A percentile compares a stretch with the other conserved stretches of the same genome.
phyloP scores from a whole-genome alignment of 2,113 vertebrate species.

The Xiphias gladius region DNA sequence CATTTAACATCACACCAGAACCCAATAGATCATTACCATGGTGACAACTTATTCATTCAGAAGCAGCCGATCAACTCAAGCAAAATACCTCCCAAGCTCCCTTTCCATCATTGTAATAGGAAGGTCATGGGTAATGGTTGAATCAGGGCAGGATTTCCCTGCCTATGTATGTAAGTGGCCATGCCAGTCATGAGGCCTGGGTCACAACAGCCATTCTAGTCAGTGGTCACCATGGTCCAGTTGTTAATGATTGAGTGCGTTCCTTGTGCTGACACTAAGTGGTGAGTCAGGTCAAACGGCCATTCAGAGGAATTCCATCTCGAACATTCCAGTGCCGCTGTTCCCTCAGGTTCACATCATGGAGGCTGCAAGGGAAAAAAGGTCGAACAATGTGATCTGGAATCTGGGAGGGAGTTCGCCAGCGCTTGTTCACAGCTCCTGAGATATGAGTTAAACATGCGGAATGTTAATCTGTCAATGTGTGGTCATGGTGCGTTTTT shows the following conservation, averaged over 20 bases:
- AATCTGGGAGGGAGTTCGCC: conserved; percentile 70
- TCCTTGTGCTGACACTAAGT: conserved; percentile 76
- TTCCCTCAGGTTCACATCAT: conserved; percentile 77
- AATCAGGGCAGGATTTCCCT: conserved; percentile 47
- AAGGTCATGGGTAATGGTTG: conserved; percentile 61
- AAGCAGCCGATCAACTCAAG: conserved; percentile 33
- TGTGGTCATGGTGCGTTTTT: conserved; percentile 83
- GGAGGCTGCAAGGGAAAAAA: conserved; percentile 58
- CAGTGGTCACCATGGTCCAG: conserved; percentile 75
- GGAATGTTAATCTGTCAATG: conserved; percentile 86
- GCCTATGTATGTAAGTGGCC: conserved; percentile 57
- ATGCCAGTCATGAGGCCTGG: conserved; percentile 67
- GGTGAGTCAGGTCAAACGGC: conserved; percentile 82
- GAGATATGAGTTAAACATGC: conserved; percentile 83
- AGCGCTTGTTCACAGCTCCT: conserved; percentile 64
- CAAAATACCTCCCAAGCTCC: conserved; percentile 48
- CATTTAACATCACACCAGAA: conserved; percentile 6
- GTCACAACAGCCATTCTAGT: conserved; percentile 74
- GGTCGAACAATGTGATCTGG: conserved; percentile 78
- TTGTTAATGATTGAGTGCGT: conserved; percentile 78
- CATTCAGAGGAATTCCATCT: conserved; percentile 80
- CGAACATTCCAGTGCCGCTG: conserved; percentile 75
- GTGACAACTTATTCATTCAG: conserved; percentile 23
- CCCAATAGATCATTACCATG: conserved; percentile 28
- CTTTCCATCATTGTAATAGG: conserved; percentile 32